Evolutionary conservation across 1,140 invertebrate species (phyloP), one percentile per base, ranked within the genome.

Genomic region (Ladona fulva): DNA sequence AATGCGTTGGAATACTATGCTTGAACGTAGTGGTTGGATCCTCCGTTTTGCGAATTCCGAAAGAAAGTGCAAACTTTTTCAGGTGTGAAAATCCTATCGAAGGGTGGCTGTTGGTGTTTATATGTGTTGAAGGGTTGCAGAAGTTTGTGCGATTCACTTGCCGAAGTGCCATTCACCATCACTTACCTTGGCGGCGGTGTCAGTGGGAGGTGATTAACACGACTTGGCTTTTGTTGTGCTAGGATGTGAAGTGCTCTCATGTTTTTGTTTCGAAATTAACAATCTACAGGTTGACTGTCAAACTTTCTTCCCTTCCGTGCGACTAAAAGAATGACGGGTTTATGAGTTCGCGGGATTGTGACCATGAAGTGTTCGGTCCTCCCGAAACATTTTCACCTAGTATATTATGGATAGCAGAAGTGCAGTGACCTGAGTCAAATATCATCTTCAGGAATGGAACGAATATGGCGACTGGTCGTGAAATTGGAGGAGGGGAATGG

Each of bases 371-470:
- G n/a, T 3, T 66, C n/a, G 52, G 16, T 66, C 52, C 5, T 22
- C 14, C 14, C 14, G 14, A 22, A 66, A 66, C 52, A 66, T 66
- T 66, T 19, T 66, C 3, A 16, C 14, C 16, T 16, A 66, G 52
- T 19, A 22, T 16, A 66, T 19, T 66, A 66, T 66, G 52, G 52
- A 66, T 66, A 66, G 52, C 52, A 66, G 52, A 66, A 66, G 52
- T 66, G 52, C 52, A 66, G 52, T 66, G 52, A 66, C 52, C 52
- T 66, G 52, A 66, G 52, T 66, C 3, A 19, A 66, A 66, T 66
- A 66, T 66, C 52, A 66, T 66, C 52, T 66, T 66, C 52, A 66
- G 52, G 52, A 66, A 66, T 66, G 52, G 52, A 66, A 66, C 52
- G 52, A 66, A 66, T 66, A 66, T 66, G 52, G 52, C 52, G 52